Evolutionary conservation across 2,888 invertebrate genomes (phyloP).

Genomic region (Chaetogeoica ovagalla): DNA sequence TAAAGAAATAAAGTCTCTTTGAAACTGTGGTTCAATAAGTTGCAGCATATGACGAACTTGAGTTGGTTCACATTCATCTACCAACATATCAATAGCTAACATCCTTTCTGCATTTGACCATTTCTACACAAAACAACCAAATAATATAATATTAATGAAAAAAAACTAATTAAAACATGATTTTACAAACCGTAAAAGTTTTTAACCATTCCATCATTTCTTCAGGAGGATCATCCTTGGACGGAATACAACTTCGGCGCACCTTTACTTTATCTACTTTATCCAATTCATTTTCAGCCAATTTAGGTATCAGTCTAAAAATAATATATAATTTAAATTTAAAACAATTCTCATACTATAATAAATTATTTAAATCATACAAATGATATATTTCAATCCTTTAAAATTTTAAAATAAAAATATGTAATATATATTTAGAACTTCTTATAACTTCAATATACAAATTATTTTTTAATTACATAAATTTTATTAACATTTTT

Average conservation of each 20-base stretch:
- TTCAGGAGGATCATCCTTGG: slow-evolving; percentile 79
- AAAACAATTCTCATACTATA: neutral
- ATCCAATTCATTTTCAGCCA: slow-evolving; percentile 44
- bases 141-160: slow-evolving; percentile 44
- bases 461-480: too few species aligned
- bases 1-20: slow-evolving; percentile 94
- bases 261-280: slow-evolving; percentile 54
- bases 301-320: slow-evolving; percentile 43
- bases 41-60: slow-evolving; percentile 98
- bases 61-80: slow-evolving; percentile 84
- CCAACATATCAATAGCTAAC: slow-evolving; percentile 85
- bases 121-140: slow-evolving; percentile 61
- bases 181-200: slow-evolving; percentile 68
- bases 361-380: neutral
- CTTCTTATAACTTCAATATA: too few species aligned
- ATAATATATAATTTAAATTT: neutral
- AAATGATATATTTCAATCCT: too few species aligned
- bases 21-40: slow-evolving; percentile 96
- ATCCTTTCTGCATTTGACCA: slow-evolving; percentile 90
- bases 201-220: slow-evolving; percentile 75
- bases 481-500: too few species aligned
- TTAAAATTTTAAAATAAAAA: too few species aligned
- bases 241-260: slow-evolving; percentile 67
- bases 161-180: slow-evolving; percentile 15
- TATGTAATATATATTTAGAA: too few species aligned